phyloP scores from a whole-genome alignment of 2,797 vertebrate species.

The Anguilla megastoma region DNA sequence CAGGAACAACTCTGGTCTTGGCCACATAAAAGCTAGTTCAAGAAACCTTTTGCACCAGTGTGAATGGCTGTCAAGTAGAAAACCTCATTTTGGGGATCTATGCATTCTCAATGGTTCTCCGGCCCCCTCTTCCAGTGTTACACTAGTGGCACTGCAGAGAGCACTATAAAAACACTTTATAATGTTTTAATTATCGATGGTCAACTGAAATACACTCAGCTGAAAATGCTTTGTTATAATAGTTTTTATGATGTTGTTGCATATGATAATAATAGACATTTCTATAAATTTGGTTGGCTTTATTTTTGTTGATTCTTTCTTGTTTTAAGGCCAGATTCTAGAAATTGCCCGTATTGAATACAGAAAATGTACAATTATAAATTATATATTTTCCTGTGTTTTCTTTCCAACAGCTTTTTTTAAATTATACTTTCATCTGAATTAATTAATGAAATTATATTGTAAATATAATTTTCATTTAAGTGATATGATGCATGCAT shows the following conservation, averaged over 20 bases:
- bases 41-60: background rate
- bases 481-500: too few relatives aligned
- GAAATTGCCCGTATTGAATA: background rate
- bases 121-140: background rate
- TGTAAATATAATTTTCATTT: too few relatives aligned
- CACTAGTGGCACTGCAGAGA: conserved; percentile 45
- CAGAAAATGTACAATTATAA: too few relatives aligned
- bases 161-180: conserved; percentile 46
- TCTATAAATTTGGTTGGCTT: background rate
- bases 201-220: background rate
- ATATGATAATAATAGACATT: background rate
- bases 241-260: background rate
- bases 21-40: background rate
- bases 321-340: background rate
- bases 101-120: background rate
- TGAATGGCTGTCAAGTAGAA: background rate
- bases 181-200: background rate
- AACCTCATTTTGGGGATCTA: background rate
- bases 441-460: too few relatives aligned
- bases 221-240: background rate
- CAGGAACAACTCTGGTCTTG: background rate
- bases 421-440: background rate
- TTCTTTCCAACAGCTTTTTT: background rate
- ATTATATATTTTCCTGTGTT: too few relatives aligned
- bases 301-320: background rate